Conservation (phyloP, 2,797 vertebrate genomes). For the Galago senegalensis region DNA sequence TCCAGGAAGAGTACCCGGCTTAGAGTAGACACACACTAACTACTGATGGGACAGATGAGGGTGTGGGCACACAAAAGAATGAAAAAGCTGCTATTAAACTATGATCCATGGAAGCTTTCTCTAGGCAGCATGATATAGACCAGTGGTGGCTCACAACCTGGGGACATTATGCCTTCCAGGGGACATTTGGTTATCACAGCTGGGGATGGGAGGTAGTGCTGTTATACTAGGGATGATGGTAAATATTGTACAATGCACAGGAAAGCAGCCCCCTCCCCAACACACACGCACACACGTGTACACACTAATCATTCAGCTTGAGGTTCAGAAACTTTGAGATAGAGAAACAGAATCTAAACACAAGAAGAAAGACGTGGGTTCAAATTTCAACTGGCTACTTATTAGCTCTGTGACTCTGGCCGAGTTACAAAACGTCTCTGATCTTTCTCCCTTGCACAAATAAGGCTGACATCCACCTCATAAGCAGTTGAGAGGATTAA, state of each 20-base stretch:
- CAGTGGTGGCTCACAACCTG: not conserved
- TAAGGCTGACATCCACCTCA: not conserved
- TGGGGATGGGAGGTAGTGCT: not conserved
- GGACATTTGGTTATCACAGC: not conserved
- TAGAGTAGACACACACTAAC: not conserved
- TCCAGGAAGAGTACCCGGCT: not conserved
- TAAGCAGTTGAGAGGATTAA: not conserved
- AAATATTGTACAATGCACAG: not conserved
- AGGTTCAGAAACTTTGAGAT: not conserved
- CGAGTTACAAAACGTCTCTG: not conserved
- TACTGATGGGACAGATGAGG: accelerated
- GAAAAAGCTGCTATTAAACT: not conserved
- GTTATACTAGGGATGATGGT: not conserved
- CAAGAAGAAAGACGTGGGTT: not conserved
- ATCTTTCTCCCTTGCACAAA: not conserved
- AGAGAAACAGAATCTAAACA: not conserved
- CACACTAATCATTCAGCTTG: not conserved
- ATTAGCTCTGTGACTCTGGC: not conserved
- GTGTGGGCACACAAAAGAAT: not conserved
- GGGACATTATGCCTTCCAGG: not conserved
- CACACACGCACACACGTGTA: not conserved
- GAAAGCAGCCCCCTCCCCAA: not conserved
- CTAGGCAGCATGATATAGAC: not conserved
- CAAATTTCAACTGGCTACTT: not conserved
- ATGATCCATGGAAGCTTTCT: not conserved